phyloP scores from a whole-genome alignment of 2,113 vertebrate genomes.

The Pseudorhombus dupliciocellatus region DNA sequence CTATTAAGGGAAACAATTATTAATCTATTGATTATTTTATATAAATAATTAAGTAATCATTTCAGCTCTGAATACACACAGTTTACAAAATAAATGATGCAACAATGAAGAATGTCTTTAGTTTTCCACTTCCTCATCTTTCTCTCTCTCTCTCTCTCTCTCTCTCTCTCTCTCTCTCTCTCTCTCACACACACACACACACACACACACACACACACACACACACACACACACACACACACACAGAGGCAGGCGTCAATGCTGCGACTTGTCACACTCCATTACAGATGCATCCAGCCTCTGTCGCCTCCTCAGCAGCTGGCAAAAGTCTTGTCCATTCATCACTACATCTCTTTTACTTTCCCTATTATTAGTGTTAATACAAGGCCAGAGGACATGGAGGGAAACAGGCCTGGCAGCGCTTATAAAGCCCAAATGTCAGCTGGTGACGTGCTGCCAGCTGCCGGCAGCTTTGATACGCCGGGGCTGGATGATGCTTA shows the following conservation, averaged over 20 bases:
- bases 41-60: not conserved
- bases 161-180: not conserved
- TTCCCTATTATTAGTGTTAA: constrained; percentile 71
- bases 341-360: constrained; percentile 64
- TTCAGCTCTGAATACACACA: not conserved
- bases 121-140: not conserved
- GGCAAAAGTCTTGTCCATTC: constrained; percentile 69
- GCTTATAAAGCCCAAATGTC: constrained; percentile 77
- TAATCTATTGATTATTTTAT: not conserved
- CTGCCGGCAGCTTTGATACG: constrained; percentile 84
- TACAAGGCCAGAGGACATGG: constrained; percentile 75
- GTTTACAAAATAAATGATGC: not conserved
- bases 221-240: not conserved
- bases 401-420: constrained; percentile 76
- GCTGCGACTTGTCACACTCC: constrained; percentile 50
- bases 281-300: constrained; percentile 53
- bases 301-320: constrained; percentile 60
- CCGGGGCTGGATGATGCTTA: constrained; percentile 83
- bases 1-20: too few species aligned
- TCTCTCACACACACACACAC: not conserved
- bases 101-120: too few species aligned
- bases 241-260: constrained; percentile 2
- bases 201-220: not conserved
- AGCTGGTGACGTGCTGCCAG: constrained; percentile 74
- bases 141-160: not conserved